Evolutionary conservation across 2,888 invertebrate species (phyloP), one percentile per base, ranked within the genome.

Genomic region (Argyra leucocephala): DNA sequence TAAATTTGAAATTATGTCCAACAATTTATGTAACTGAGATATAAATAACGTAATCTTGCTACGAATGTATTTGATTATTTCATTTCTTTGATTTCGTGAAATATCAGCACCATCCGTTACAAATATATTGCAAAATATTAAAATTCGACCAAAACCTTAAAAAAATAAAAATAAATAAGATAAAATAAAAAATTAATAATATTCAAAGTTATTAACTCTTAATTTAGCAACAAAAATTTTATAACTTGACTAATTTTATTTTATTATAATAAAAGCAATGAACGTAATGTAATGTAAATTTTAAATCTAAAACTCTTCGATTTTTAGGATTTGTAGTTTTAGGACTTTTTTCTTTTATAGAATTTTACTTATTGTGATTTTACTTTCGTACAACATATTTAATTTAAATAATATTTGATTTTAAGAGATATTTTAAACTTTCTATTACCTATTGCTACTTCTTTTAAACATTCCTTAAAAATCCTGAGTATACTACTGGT

Each of bases 41-140:
- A 87, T 81, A 71, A 87, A 86, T 63, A 86, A 81, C n/a, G 87
- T 86, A 67, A 87, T 80, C 67, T 86, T 82, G 26, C 85, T 84
- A 73, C 85, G 85, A 57, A 86, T 84, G 75, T 86, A 87, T 72
- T 84, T 82, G 66, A 87, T 84, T 24, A 88, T 86, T 76, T 87
- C 86, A 73, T 87, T 83, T 68, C 86, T 81, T 73, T 88, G 87
- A 69, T 84, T 83, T 66, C 83, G 80, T 9, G 85, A 81, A 67
- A 87, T 76, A 71, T 85, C 85, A 57, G 82, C 78, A 73, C 85
- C 86, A 70, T 85, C 81, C 74, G 84, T 84, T 22, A 85, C 83
- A 74, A 86, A 87, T 67, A 87, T 78, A 74, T 87, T 86, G 77
- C 86, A 87, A 57, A 87, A 79, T 66, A 86, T 81, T 63, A 87